Conservation (phyloP, 2,113 vertebrate genomes). For the Carassius auratus region DNA sequence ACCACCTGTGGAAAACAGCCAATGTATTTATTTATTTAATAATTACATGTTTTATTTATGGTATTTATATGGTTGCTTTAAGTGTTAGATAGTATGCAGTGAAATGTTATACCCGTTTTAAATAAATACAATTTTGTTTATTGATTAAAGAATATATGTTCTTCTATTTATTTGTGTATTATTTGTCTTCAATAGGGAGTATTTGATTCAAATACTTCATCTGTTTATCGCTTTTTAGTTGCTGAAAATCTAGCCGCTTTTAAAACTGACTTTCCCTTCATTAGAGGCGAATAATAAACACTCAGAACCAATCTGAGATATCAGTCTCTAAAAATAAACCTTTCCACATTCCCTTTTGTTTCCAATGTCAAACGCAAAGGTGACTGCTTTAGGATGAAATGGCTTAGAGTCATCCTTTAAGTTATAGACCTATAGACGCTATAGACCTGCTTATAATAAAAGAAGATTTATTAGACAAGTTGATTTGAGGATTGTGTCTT, state of each 20-base stretch:
- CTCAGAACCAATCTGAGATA: conserved; percentile 21
- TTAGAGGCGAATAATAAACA: conserved; percentile 33
- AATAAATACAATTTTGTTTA: conserved; percentile 31
- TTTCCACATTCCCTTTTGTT: conserved; percentile 49
- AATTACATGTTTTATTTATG: conserved; percentile 85
- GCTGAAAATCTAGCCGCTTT: background rate
- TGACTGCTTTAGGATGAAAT: background rate
- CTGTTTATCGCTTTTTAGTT: background rate
- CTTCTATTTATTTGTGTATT: background rate
- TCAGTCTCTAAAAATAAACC: conserved; percentile 44
- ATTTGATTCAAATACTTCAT: background rate
- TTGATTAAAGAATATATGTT: background rate
- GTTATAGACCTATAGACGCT: no score
- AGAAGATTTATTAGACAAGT: no score
- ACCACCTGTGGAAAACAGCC: conserved; percentile 66
- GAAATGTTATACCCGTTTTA: conserved; percentile 37
- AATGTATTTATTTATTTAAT: conserved; percentile 97
- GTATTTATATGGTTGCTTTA: conserved; percentile 80
- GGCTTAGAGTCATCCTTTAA: background rate
- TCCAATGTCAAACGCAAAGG: background rate
- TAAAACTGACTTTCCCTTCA: background rate
- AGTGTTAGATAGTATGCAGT: conserved; percentile 56
- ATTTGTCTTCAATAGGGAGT: background rate
- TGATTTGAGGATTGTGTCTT: no score
- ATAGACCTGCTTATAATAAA: no score